phyloP scores from a whole-genome alignment of 2,113 vertebrate genomes.

The Ciconia stormi region DNA sequence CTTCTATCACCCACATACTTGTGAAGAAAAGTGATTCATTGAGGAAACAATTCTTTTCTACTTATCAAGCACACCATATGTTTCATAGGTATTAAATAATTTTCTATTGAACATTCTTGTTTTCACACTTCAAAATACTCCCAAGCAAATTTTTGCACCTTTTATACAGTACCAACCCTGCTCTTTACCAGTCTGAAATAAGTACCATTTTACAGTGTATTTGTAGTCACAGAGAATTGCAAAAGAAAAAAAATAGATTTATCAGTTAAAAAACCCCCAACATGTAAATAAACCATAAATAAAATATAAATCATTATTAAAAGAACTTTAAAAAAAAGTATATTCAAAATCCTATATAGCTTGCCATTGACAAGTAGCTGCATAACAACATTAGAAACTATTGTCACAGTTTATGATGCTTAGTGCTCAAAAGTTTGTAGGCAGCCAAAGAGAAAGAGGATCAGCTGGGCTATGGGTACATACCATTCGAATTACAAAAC shows the following conservation, averaged over 20 bases:
- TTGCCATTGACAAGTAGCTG: not conserved
- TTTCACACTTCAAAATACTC: not conserved
- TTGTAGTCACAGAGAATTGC: not conserved
- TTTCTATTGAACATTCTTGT: not conserved
- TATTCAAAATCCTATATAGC: not conserved
- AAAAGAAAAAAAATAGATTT: not conserved
- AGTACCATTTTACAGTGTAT: not conserved
- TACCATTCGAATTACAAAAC: not conserved
- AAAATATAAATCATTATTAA: not conserved
- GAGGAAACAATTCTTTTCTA: not conserved
- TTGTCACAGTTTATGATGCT: not conserved
- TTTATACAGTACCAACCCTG: not conserved
- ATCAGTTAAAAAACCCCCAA: not conserved
- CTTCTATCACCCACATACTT: not conserved
- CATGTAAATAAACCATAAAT: not conserved
- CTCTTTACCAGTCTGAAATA: not conserved
- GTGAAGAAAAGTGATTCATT: not conserved
- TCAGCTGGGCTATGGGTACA: not conserved
- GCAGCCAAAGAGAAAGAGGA: not conserved
- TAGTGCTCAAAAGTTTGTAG: not conserved
- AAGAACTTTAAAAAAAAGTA: not conserved
- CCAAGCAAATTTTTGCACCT: not conserved
- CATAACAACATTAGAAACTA: not conserved
- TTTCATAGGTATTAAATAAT: not conserved
- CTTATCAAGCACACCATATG: not conserved